Base-by-base conservation (phyloP, 2,797 vertebrate genomes). In the Chelidonichthys spinosus region DNA sequence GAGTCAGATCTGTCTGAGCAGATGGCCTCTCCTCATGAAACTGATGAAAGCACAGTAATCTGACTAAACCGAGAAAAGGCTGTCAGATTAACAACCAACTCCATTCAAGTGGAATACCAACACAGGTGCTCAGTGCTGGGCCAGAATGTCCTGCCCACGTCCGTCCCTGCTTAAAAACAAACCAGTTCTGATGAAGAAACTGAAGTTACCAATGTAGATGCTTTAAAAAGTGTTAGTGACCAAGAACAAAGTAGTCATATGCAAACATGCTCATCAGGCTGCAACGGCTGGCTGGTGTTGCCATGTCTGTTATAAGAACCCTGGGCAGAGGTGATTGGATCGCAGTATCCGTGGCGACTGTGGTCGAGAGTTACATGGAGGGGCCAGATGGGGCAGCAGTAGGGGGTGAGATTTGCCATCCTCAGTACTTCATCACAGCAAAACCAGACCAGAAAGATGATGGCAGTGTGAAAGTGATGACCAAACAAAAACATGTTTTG, bases 11-110 rank as follows among this genome's bases (percentile, higher is more conserved):
- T 81, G 78, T 80, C 32, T 63, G 74, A 91, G 82, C 91, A 92
- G 88, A 92, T 92, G 91, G 90, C 74, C 44, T 82, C 90, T 83
- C 91, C 78, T 86, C 82, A 90, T 76, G 90, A 86, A 83, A 68
- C 82, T 71, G 85, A 79, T 84, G 90, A 86, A 66, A 80, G 74
- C 74, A 79, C 76, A 89, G 82, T 87, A 89, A 89, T 91, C 88
- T 87, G 84, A 89, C 73, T 89, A 65, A 86, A 89, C 80, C 72
- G 78, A 84, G 79, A 84, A 89, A 87, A 86, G 74, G 72, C 84
- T 83, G 81, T 78, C 71, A 18, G 76, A 90, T 90, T 85, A 92
- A 84, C 82, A 86, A 67, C 83, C 59, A 76, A 72, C 76, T 91
- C 85, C 83, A 85, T 76, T 87, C 82, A 81, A 82, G 84, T 85